phyloP scores from a whole-genome alignment of 2,888 invertebrate species.

The Diarsia dahlii region DNA sequence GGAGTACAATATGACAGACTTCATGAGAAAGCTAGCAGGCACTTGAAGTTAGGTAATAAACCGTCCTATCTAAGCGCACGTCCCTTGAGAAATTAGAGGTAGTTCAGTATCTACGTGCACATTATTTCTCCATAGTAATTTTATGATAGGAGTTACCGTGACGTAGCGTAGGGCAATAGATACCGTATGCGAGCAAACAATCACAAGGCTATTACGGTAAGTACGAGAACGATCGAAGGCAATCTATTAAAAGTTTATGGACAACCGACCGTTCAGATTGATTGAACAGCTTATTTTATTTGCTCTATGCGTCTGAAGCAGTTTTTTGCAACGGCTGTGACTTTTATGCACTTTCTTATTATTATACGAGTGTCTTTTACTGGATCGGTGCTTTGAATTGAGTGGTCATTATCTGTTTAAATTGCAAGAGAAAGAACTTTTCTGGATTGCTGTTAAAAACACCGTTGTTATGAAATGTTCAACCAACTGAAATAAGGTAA shows the following conservation, averaged over 20 bases:
- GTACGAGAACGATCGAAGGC: slow-evolving; percentile 82
- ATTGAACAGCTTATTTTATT: slow-evolving; percentile 84
- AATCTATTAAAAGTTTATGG: slow-evolving; percentile 87
- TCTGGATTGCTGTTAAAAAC: neutral
- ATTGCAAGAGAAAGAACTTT: neutral
- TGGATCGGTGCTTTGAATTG: neutral
- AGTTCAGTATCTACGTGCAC: slow-evolving; percentile 53
- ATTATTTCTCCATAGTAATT: slow-evolving; percentile 61
- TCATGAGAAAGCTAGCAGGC: slow-evolving; percentile 39
- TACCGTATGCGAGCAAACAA: slow-evolving; percentile 71
- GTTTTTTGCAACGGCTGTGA: slow-evolving; percentile 47
- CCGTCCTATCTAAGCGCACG: slow-evolving; percentile 45
- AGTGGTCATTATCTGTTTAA: slow-evolving; percentile 5
- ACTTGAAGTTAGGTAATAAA: slow-evolving; percentile 51
- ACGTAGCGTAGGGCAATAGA: slow-evolving; percentile 65
- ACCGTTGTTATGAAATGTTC: neutral
- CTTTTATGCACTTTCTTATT: slow-evolving; percentile 33
- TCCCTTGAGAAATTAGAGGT: slow-evolving; percentile 64
- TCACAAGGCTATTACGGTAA: slow-evolving; percentile 81
- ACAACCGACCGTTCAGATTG: slow-evolving; percentile 80
- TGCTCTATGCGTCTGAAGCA: slow-evolving; percentile 72
- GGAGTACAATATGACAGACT: slow-evolving; percentile 12
- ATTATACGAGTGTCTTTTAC: slow-evolving; percentile 1
- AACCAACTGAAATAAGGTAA: neutral
- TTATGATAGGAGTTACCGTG: slow-evolving; percentile 65